phyloP scores from a whole-genome alignment of 2,113 vertebrate genomes.

The Isurus oxyrinchus region DNA sequence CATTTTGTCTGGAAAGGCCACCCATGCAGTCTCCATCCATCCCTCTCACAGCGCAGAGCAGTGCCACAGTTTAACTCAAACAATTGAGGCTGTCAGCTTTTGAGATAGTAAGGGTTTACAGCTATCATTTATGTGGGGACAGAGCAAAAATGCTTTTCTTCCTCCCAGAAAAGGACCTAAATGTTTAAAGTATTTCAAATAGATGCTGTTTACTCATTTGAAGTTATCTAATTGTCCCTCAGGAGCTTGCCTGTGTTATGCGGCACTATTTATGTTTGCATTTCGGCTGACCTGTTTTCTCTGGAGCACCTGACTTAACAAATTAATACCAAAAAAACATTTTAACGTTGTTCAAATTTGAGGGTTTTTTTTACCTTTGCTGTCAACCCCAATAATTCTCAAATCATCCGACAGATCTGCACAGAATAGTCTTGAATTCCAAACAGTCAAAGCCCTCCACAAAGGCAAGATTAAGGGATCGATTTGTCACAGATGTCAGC shows the following conservation, averaged over 20 bases:
- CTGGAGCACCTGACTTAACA: background rate
- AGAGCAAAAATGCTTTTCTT: background rate
- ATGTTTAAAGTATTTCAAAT: background rate
- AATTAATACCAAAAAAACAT: background rate
- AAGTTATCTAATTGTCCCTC: background rate
- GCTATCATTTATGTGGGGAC: background rate
- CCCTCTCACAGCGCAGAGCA: background rate
- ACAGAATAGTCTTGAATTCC: background rate
- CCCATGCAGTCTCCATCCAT: background rate
- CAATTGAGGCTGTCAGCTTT: background rate
- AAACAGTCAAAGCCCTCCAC: background rate
- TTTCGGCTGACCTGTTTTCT: background rate
- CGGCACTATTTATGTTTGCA: background rate
- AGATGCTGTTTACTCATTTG: background rate
- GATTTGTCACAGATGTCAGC: constrained; percentile 1
- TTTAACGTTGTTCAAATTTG: constrained; percentile 6
- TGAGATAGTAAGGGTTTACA: background rate
- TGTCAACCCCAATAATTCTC: background rate
- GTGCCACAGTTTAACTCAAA: background rate
- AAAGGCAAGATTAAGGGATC: background rate
- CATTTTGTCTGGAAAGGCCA: background rate
- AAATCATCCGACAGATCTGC: background rate
- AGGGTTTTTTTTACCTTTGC: background rate
- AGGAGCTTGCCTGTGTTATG: background rate
- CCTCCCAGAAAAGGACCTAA: background rate